Percentiles rank a stretch among this genome's conserved stretches.
Conservation (phyloP, 2,797 vertebrate genomes). For the Crenuchus spilurus region DNA sequence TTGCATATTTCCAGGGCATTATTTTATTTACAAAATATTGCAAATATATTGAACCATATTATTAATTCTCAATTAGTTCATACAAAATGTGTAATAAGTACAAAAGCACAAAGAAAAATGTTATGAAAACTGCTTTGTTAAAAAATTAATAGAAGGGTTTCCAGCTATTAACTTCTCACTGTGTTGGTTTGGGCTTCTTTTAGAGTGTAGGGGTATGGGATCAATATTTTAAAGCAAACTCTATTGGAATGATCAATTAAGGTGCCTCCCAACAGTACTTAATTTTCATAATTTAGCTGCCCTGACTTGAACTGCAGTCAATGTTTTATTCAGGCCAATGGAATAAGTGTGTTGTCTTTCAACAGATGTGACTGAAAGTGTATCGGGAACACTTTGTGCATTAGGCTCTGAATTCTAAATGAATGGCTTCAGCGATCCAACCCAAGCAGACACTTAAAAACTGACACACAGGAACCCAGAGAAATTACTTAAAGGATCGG, state of each 20-base stretch:
- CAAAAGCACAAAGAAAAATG: no score
- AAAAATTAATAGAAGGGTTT: conserved; percentile 11
- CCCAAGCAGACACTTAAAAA: conserved; percentile 81
- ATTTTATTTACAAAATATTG: no score
- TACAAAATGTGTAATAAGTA: no score
- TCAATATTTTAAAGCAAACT: conserved; percentile 74
- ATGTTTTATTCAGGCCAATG: conserved; percentile 74
- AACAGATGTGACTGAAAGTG: conserved; percentile 82
- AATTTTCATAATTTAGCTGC: conserved; percentile 84
- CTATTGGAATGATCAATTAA: conserved; percentile 76
- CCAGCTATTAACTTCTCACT: conserved; percentile 6
- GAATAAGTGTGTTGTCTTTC: conserved; percentile 77
- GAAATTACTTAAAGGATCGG: conserved; percentile 91
- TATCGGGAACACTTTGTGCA: conserved; percentile 79
- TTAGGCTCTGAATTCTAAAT: conserved; percentile 83
- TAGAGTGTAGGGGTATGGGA: conserved; percentile 53
- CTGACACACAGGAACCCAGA: conserved; percentile 79
- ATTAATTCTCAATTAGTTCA: no score
- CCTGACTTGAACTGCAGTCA: conserved; percentile 60
- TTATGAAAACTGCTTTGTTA: no score
- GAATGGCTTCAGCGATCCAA: conserved; percentile 75
- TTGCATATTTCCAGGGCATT: background rate
- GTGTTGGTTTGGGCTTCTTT: no score
- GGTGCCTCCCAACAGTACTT: conserved; percentile 78
- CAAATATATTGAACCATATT: no score